Conservation (phyloP, 2,888 invertebrate species). For the Xestia ashworthii region DNA sequence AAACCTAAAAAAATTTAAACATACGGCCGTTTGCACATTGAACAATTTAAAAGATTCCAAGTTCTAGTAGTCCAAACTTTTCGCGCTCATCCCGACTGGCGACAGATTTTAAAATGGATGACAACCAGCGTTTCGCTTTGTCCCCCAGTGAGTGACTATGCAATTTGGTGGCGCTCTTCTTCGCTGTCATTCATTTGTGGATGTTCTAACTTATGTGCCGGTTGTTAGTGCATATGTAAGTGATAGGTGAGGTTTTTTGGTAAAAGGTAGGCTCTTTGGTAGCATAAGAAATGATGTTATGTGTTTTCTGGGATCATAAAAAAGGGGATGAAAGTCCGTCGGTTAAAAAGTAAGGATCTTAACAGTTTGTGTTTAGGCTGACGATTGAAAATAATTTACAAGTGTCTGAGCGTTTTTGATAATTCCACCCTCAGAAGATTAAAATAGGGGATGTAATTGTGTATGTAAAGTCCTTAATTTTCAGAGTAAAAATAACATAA, state of each 20-base stretch:
- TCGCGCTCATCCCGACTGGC: constrained; percentile 54
- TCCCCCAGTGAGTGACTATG: constrained; percentile 81
- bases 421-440: too few species aligned
- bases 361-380: too few species aligned
- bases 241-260: constrained; percentile 34
- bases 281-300: too few species aligned
- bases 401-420: too few species aligned
- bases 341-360: too few species aligned
- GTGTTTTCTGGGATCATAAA: too few species aligned
- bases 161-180: constrained; percentile 80
- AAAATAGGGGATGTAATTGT: too few species aligned
- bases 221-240: constrained; percentile 39
- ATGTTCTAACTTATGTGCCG: constrained; percentile 65
- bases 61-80: constrained; percentile 30
- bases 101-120: constrained; percentile 89
- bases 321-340: too few species aligned
- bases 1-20: not conserved
- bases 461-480: too few species aligned
- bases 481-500: too few species aligned
- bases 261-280: not conserved
- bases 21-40: not conserved
- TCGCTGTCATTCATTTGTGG: constrained; percentile 71
- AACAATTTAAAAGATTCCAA: not conserved
- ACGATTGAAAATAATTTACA: too few species aligned
- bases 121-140: constrained; percentile 86